phyloP scores from a whole-genome alignment of 92 coral and sea anemone species.

The Bergia puertoricense region DNA sequence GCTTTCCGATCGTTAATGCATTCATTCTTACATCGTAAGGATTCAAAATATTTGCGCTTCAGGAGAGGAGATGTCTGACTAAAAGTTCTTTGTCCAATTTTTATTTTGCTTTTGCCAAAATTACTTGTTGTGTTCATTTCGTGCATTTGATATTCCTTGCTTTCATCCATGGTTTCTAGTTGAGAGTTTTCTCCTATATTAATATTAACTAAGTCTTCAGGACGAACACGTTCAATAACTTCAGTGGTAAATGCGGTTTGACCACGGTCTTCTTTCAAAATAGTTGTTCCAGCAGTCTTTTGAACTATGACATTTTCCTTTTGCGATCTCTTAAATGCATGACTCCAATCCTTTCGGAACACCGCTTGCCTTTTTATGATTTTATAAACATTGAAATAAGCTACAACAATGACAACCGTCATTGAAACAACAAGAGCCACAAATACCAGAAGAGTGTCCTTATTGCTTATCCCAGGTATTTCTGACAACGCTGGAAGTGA shows the following conservation, averaged over 20 bases:
- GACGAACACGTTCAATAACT: neutral
- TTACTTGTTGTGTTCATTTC: neutral
- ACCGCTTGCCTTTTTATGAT: conserved; percentile 20
- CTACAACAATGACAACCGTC: conserved; percentile 52
- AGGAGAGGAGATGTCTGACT: neutral
- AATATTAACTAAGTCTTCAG: neutral
- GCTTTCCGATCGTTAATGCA: neutral
- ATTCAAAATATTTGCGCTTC: too few relatives aligned
- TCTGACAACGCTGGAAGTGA: conserved; percentile 52
- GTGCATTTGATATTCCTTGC: neutral
- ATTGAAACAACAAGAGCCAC: conserved; percentile 52
- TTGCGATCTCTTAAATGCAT: neutral
- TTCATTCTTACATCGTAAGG: neutral
- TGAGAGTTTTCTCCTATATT: neutral
- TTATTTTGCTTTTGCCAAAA: neutral
- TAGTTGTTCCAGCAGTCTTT: neutral
- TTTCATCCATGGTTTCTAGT: neutral
- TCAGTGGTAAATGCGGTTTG: conserved; percentile 8
- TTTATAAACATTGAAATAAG: conserved; percentile 22
- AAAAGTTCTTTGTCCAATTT: neutral
- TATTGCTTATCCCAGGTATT: conserved; percentile 48
- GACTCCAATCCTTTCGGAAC: conserved; percentile 7
- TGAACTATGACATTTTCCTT: neutral
- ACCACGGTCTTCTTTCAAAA: neutral
- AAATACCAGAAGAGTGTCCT: conserved; percentile 54